Percentiles rank a stretch among this genome's conserved stretches.
phyloP scores from a whole-genome alignment of 30 jellyfish, hydroid and myxozoan species.

The Hydractinia symbiolongicarpus region DNA sequence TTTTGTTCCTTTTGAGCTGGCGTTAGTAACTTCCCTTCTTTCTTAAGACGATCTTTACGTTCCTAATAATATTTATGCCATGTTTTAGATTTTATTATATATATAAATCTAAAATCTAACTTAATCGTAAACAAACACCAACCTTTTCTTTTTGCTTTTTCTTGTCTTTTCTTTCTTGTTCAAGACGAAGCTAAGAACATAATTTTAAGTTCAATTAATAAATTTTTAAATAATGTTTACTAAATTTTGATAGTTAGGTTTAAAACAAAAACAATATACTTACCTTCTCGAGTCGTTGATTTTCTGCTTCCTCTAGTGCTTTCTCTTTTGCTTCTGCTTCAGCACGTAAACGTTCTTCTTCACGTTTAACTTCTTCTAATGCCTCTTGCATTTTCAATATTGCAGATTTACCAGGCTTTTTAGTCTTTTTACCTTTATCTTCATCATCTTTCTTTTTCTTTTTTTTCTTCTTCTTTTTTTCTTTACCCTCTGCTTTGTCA shows the following conservation, averaged over 20 bases:
- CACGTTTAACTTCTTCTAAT: constrained; percentile 61
- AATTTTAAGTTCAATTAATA: neutral
- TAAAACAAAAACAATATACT: neutral
- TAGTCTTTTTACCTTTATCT: constrained; percentile 63
- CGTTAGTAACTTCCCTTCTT: constrained; percentile 92
- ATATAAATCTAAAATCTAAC: neutral
- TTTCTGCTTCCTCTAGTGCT: constrained; percentile 93
- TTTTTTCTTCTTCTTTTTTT: constrained; percentile 82
- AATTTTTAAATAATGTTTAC: neutral
- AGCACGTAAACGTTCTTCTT: constrained; percentile 70
- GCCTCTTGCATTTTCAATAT: constrained; percentile 87
- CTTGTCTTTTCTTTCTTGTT: constrained; percentile 85
- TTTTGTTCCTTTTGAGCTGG: constrained; percentile 91
- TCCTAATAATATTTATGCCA: constrained; percentile 37
- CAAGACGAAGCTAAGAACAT: constrained; percentile 66
- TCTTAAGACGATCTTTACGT: constrained; percentile 54
- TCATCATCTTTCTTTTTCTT: constrained; percentile 75
- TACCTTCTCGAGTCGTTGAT: constrained; percentile 67
- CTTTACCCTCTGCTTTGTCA: constrained; percentile 48
- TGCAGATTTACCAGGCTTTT: constrained; percentile 73
- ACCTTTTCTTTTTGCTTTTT: constrained; percentile 89
- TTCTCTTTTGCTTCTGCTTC: constrained; percentile 91
- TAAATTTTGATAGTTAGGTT: neutral
- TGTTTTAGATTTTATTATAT: neutral
- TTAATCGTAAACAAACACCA: neutral